These are phyloP conservation scores for Drosophila parabipectinata DNA, from an alignment of 1,140 invertebrate genomes.

Conservation along the genomic window DNA sequence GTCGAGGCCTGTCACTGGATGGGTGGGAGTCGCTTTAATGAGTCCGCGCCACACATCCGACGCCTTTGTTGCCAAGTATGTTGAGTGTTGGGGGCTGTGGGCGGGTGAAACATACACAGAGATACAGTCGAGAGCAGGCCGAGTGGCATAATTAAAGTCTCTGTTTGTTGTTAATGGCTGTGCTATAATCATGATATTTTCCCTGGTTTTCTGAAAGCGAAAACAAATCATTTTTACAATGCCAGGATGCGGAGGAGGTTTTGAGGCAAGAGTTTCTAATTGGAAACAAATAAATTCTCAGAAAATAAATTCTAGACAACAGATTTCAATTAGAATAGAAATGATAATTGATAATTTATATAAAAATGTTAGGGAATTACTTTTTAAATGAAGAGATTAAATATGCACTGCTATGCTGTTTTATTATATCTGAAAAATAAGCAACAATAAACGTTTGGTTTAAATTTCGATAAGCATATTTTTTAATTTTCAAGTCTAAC, in stretches of 20 bases:
- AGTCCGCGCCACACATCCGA: constrained; percentile 3
- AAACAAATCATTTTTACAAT: not conserved
- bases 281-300: not conserved
- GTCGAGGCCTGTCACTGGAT: constrained; percentile 16
- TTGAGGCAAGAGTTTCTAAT: not conserved
- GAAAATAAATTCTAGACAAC: no score
- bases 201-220: constrained; percentile 2
- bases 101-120: not conserved
- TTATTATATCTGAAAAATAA: no score
- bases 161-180: constrained; percentile 4
- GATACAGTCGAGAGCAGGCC: constrained; percentile 17
- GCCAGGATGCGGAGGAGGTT: not conserved
- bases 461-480: not conserved
- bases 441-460: no score
- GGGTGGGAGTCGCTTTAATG: constrained; percentile 29
- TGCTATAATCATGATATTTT: constrained; percentile 14
- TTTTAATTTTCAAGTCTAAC: no score
- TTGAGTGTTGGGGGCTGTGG: not conserved
- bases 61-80: constrained; percentile 10
- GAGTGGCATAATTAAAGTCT: constrained; percentile 27
- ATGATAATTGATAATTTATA: no score
- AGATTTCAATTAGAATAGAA: no score
- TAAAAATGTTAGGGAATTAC: no score
- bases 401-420: no score
- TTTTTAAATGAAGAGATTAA: no score